These are phyloP conservation scores for Benitochromis conjunctus DNA, from an alignment of 2,113 vertebrate genomes.

Conservation along the genomic window DNA sequence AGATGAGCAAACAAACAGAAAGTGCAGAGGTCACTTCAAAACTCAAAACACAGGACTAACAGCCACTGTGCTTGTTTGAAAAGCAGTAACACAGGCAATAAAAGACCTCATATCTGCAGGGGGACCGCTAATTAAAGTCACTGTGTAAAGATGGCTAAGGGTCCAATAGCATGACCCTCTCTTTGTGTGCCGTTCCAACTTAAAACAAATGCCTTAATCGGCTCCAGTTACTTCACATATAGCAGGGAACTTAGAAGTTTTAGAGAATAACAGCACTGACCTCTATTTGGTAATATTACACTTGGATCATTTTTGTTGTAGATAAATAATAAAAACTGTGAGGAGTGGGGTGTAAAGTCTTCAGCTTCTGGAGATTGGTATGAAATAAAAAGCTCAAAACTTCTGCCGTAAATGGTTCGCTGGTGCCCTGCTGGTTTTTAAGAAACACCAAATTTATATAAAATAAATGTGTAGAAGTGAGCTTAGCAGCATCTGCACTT, in stretches of 20 bases:
- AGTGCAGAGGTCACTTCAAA: rapidly evolving
- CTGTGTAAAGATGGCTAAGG: not conserved
- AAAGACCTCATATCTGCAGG: not conserved
- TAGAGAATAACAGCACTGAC: not conserved
- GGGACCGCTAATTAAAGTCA: rapidly evolving
- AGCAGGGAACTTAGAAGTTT: rapidly evolving
- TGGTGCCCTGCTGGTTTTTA: not conserved
- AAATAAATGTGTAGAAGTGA: not conserved
- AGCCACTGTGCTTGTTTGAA: not conserved
- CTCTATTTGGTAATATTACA: not conserved
- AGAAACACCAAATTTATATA: not conserved
- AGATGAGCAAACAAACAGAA: not conserved
- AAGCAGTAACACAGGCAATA: not conserved
- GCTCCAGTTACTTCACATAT: not conserved
- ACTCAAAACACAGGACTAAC: not conserved
- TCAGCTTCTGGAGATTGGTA: rapidly evolving
- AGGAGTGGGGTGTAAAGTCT: not conserved
- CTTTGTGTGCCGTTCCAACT: not conserved
- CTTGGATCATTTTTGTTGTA: not conserved
- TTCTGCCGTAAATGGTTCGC: not conserved
- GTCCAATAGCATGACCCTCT: not conserved
- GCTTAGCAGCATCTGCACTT: not conserved
- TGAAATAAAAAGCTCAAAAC: not conserved
- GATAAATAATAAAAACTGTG: not conserved
- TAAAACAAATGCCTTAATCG: not conserved